Evolutionary conservation across 1,140 invertebrate genomes (phyloP).

Genomic region (Cryptotermes secundus): DNA sequence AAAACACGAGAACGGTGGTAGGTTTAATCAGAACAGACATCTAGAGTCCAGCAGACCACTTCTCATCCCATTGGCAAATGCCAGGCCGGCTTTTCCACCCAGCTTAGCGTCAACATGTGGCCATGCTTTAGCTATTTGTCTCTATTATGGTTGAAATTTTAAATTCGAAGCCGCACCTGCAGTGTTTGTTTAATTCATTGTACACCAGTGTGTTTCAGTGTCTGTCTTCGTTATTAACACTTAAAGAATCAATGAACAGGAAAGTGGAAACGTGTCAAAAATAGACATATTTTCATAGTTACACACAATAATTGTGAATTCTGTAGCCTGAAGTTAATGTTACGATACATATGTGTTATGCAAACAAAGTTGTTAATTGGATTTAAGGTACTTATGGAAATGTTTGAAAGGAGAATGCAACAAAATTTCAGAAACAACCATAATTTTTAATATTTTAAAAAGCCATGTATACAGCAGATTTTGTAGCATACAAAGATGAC

Average conservation of each 20-base stretch:
- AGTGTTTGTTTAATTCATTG: not conserved
- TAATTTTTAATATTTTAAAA: no score
- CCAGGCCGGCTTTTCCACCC: not conserved
- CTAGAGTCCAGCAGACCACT: not conserved
- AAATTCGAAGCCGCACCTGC: not conserved
- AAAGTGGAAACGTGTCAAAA: not conserved
- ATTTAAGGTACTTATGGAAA: no score
- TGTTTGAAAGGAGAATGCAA: no score
- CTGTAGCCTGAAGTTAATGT: no score
- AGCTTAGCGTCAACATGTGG: not conserved
- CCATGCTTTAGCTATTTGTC: constrained; percentile 8
- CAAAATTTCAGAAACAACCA: no score
- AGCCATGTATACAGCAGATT: no score
- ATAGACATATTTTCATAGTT: not conserved
- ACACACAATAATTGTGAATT: no score
- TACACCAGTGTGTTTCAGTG: not conserved
- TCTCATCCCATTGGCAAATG: not conserved
- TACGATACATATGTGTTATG: no score
- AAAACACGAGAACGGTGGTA: not conserved
- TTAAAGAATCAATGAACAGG: not conserved
- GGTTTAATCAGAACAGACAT: constrained; percentile 12
- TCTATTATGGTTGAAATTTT: not conserved
- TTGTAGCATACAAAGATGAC: no score
- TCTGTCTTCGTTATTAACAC: not conserved
- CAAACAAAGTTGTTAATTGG: no score